These are phyloP conservation scores for Polyergus mexicanus DNA, from an alignment of 1,140 invertebrate species.

Conservation along the genomic window DNA sequence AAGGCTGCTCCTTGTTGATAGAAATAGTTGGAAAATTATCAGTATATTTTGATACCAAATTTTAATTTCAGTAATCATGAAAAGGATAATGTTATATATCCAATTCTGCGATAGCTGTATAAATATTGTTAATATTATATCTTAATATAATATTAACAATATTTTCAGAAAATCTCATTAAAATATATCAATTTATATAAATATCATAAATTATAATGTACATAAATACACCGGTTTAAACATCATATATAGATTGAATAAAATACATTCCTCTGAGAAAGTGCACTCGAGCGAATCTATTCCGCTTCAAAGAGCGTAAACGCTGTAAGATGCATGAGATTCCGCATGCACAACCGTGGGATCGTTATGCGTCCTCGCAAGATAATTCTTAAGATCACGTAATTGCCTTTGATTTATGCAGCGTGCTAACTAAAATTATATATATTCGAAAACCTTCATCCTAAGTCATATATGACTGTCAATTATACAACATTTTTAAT, in stretches of 20 bases:
- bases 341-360: conserved; percentile 38
- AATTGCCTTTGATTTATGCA: conserved; percentile 38
- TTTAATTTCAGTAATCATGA: background rate
- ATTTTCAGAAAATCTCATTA: conserved; percentile 1
- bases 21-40: background rate
- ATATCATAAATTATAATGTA: background rate
- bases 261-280: conserved; percentile 57
- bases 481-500: background rate
- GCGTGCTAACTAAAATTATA: conserved; percentile 8
- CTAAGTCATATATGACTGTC: background rate
- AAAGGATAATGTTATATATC: background rate
- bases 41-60: background rate
- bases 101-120: background rate
- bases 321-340: background rate
- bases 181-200: background rate
- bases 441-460: background rate
- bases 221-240: conserved; percentile 39
- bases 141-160: conserved; percentile 8
- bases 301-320: conserved; percentile 59
- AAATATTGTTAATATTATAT: no score
- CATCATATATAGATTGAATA: conserved; percentile 32
- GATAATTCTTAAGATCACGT: conserved; percentile 31
- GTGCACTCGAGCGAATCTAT: conserved; percentile 59
- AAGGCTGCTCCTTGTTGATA: background rate
- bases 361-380: conserved; percentile 40